Evolutionary conservation across 35 echinoderm and acorn worm species (phyloP).

Genomic region (Diadema setosum): DNA sequence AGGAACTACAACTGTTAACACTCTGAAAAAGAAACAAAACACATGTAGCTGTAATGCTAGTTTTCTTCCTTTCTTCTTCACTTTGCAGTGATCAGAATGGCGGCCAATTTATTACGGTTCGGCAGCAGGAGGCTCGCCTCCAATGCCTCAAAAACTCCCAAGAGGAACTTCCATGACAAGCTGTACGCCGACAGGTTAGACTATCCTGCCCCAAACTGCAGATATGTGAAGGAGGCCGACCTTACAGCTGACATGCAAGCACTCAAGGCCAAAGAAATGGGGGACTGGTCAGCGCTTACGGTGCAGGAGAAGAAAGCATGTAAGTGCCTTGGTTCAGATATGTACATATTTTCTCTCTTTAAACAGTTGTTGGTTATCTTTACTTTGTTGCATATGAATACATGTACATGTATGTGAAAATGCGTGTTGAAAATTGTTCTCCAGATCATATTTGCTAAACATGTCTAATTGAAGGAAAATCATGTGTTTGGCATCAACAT

Average conservation of each 20-base stretch:
- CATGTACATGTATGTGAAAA: too few relatives aligned
- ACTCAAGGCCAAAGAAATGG: conserved; percentile 75
- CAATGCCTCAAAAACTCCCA: conserved; percentile 10
- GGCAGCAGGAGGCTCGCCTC: conserved; percentile 1
- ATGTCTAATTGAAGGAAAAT: too few relatives aligned
- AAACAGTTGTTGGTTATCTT: too few relatives aligned
- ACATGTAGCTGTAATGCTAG: too few relatives aligned
- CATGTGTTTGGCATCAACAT: too few relatives aligned
- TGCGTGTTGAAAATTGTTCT: too few relatives aligned
- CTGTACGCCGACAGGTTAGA: conserved; percentile 80
- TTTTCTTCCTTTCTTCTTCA: not conserved
- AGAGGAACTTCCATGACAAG: not conserved
- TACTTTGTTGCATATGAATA: too few relatives aligned
- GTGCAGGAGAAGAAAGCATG: conserved; percentile 68
- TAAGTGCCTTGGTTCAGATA: too few relatives aligned
- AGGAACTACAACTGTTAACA: not conserved
- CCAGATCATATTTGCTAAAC: too few relatives aligned
- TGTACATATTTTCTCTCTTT: too few relatives aligned
- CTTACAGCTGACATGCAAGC: conserved; percentile 70
- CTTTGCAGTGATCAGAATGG: conserved; percentile 12
- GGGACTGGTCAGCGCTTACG: conserved; percentile 67
- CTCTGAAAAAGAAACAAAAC: not conserved
- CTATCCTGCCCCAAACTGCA: conserved; percentile 74
- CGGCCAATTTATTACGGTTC: conserved; percentile 27
- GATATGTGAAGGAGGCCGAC: conserved; percentile 65